Evolutionary conservation across 2,797 vertebrate species (phyloP), one percentile per base, ranked within the genome.

Genomic region (Chanos chanos): DNA sequence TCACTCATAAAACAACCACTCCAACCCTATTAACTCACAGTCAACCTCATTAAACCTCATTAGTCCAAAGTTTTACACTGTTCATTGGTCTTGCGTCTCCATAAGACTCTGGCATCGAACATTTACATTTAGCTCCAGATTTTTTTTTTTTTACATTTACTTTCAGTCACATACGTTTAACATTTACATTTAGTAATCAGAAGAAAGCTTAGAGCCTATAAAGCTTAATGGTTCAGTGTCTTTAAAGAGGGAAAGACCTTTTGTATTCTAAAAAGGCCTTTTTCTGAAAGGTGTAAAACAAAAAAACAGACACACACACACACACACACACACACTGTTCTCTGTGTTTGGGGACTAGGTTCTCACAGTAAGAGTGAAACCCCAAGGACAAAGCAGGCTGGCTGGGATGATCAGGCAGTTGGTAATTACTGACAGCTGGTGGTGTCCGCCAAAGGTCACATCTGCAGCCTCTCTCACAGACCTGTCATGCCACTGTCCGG

Each of bases 371-470:
- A 33, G 40, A 61, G 27, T 27, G 30, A 66, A 59, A 67, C 76
- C n/a, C 76, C 77, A 83, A 86, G 86, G 79, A 83, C 82, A 63
- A 70, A 56, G 65, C 67, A 53, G 75, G 82, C 67, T 73, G 68
- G 72, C 66, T 27, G 53, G 74, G 77, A 72, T 70, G 47, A 55
- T 45, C 54, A 39, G 56, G 77, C 79, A 76, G 71, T 54, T 81
- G 83, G 83, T 90, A 90, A 92, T 89, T 89, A 87, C 82, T 87
- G 89, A 86, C 89, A 90, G 87, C 88, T 86, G 89, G 85, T 82
- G 86, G 78, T 88, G 88, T 89, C 88, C 83, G 66, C 77, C 71
- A 88, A 90, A 92, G 90, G 89, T 90, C 89, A 90, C 75, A 25
- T 72, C 79, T 82, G 83, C 82, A 86, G 83, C 81, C 79, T 77